phyloP scores from a whole-genome alignment of 2,888 invertebrate genomes.

The Cybosia mesomella region DNA sequence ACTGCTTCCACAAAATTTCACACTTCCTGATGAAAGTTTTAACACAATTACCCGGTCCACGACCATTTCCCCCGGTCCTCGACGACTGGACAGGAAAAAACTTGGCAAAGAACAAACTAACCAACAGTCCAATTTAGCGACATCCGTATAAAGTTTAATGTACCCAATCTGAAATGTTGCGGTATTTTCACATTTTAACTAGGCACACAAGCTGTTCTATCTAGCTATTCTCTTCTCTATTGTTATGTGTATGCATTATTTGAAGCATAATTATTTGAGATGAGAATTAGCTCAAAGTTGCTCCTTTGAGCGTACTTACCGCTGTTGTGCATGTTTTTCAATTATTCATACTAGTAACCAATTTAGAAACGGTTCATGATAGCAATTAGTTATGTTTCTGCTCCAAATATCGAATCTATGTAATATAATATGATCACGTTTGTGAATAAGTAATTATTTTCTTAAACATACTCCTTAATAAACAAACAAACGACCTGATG shows the following conservation, averaged over 20 bases:
- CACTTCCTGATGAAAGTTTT: constrained; percentile 85
- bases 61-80: constrained; percentile 77
- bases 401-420: too few relatives aligned
- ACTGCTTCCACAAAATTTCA: constrained; percentile 78
- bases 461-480: too few relatives aligned
- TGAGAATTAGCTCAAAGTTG: neutral
- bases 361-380: too few relatives aligned
- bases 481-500: too few relatives aligned
- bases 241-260: constrained; percentile 24
- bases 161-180: constrained; percentile 81
- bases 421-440: too few relatives aligned
- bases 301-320: too few relatives aligned
- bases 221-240: constrained; percentile 37
- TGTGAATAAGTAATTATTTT: too few relatives aligned
- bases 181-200: constrained; percentile 76
- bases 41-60: constrained; percentile 84
- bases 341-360: too few relatives aligned
- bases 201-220: constrained; percentile 62
- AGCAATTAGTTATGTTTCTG: too few relatives aligned
- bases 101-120: constrained; percentile 85
- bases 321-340: too few relatives aligned
- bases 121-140: constrained; percentile 83
- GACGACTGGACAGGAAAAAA: constrained; percentile 81
- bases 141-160: constrained; percentile 85
- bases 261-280: constrained; percentile 24